A percentile compares a stretch with the other conserved stretches of the same genome.
Conservation (phyloP, 2,113 vertebrate species). For the Myotis lucifugus region DNA sequence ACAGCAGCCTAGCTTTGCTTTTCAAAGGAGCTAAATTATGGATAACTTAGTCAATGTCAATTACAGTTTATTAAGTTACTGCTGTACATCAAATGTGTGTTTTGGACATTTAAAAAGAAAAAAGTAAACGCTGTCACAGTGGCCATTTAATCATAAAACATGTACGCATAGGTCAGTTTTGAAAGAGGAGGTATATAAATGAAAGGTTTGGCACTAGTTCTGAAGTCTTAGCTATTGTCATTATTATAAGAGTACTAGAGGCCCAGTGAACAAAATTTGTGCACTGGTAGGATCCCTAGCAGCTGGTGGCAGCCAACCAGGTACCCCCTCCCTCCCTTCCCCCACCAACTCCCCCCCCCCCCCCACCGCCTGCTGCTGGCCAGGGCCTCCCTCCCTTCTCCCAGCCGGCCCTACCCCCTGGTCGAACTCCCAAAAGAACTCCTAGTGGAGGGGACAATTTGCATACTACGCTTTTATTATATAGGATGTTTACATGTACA, state of each 20-base stretch:
- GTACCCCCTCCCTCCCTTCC: too few species aligned
- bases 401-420: too few species aligned
- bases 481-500: not conserved
- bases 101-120: not conserved
- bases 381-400: too few species aligned
- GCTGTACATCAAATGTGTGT: not conserved
- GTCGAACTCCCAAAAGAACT: too few species aligned
- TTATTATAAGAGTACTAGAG: not conserved
- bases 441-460: too few species aligned
- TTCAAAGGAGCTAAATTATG: not conserved
- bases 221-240: not conserved
- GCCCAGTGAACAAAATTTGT: too few species aligned
- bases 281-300: too few species aligned
- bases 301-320: too few species aligned
- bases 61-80: slow-evolving; percentile 27
- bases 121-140: not conserved
- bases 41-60: not conserved
- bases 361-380: too few species aligned
- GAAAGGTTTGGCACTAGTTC: not conserved
- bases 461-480: too few species aligned
- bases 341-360: too few species aligned
- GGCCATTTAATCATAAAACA: slow-evolving; percentile 22
- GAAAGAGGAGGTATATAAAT: not conserved
- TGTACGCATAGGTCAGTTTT: not conserved
- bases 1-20: slow-evolving; percentile 16